Base-by-base conservation (phyloP, 1,140 invertebrate genomes). In the Euura lappo region DNA sequence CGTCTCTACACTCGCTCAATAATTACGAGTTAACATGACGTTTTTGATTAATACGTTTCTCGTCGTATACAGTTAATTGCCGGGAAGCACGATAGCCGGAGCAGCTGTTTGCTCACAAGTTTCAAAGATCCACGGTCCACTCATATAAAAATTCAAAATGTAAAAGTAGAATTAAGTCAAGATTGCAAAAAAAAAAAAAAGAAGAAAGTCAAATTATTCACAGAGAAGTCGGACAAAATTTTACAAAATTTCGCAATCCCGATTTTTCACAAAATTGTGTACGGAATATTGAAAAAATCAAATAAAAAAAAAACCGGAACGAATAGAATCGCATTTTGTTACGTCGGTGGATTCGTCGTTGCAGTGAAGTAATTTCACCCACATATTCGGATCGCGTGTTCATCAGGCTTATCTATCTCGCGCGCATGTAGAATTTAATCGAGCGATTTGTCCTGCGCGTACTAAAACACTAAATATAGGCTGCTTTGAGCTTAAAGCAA, bases 11-110 rank as follows among this genome's bases (percentile, higher is more conserved):
- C 28, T 5, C 51, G 51, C 13, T 60, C 6, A n/a, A 60, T 60
- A 68, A 68, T 68, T 68, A 44, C 44, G 8, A 68, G 66, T 10
- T 4, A 68, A 68, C 28, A 44, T 68, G 66, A 68, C 66, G 44
- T 68, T 68, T 68, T 42, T 44, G 66, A 68, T 68, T 68, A 68
- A 68, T 44, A 68, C 4, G 13, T 42, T 44, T 42, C 44, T 68
- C 44, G 28, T 42, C 10, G 10, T 42, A 10, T 10, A 13, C 10
- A 10, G 11, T 5, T 68, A 68, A 68, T 68, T 68, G 66, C 66
- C 13, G 66, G 1, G 66, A 42, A 28, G 28, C 66, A 68, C 44
- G 66, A 68, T 5, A 68, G 42, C 66, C 42, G 7, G 66, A 68
- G 28, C 66, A 8, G 51, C 51, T 68, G 28, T 4, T 13, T 42